A percentile compares a stretch with the other conserved stretches of the same genome.
Conservation (phyloP, 2,113 vertebrate species). For the Gymnarchus niloticus region DNA sequence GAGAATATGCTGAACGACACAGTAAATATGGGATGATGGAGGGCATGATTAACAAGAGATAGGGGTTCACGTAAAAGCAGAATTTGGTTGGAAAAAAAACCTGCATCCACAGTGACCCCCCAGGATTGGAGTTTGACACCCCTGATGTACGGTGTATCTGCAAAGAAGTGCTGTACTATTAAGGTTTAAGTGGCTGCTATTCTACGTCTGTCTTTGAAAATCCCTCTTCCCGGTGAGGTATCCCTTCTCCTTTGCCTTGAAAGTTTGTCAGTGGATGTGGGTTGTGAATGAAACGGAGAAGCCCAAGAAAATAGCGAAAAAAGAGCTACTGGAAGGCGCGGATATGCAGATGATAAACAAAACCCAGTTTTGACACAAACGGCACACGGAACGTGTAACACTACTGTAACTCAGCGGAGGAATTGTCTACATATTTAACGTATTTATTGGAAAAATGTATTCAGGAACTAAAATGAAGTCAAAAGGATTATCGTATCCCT, state of each 20-base stretch:
- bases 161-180: not conserved
- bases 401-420: not conserved
- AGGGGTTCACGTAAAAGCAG: too few species aligned
- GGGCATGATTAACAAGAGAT: too few species aligned
- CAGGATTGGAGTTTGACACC: too few species aligned
- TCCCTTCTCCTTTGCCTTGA: not conserved
- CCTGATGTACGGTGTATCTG: not conserved
- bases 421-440: not conserved
- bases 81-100: too few species aligned
- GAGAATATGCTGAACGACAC: too few species aligned
- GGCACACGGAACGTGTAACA: not conserved
- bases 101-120: too few species aligned
- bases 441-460: not conserved
- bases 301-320: not conserved
- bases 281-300: slow-evolving; percentile 17
- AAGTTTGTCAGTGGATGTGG: slow-evolving; percentile 18
- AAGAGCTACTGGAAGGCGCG: not conserved
- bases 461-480: not conserved
- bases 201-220: not conserved
- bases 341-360: not conserved
- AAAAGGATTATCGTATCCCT: not conserved
- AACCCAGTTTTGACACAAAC: not conserved
- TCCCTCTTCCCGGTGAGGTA: not conserved
- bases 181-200: not conserved
- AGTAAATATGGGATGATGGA: too few species aligned